Evolutionary conservation across 2,888 invertebrate species (phyloP), one percentile per base, ranked within the genome.

Genomic region (Cordylochernes scorpioides): DNA sequence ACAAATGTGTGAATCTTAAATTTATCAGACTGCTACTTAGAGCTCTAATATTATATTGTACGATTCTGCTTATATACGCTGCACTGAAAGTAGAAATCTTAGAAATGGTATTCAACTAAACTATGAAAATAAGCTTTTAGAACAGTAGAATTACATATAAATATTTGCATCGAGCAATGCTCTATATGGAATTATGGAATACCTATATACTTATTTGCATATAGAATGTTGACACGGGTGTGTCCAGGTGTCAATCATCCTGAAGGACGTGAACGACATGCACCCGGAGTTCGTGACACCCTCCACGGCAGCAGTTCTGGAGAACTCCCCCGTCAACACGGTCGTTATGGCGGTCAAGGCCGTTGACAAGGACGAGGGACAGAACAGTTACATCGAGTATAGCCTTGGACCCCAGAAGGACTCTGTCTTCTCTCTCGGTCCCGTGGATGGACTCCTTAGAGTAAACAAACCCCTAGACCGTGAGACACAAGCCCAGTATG

Each of bases 191-290:
- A n/a, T n/a, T n/a, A n/a, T n/a, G n/a, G n/a, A n/a, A n/a, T n/a
- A n/a, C n/a, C n/a, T n/a, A n/a, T n/a, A n/a, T n/a, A n/a, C n/a
- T n/a, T n/a, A n/a, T n/a, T n/a, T n/a, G n/a, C n/a, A n/a, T n/a
- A n/a, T n/a, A n/a, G n/a, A n/a, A n/a, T n/a, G n/a, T n/a, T n/a
- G n/a, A n/a, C n/a, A n/a, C n/a, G n/a, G n/a, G n/a, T n/a, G n/a
- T n/a, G n/a, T n/a, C n/a, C 78, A 82, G 68, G 80, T 84, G 32
- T 72, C 71, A 28, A 69, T 86, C 40, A 66, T 70, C 37, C 60
- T 88, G 30, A 68, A 73, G 49, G 86, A 88, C 54, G 72, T 80
- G 38, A 86, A 88, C 57, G 86, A 88, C 52, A 71, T 77, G 63
- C 66, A 72, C 19, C 86, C 86, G 4, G 68, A 68, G 47, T 80